Evolutionary conservation across 2,888 invertebrate genomes (phyloP), one percentile per base, ranked within the genome.

Genomic region (Trimorus sp.): DNA sequence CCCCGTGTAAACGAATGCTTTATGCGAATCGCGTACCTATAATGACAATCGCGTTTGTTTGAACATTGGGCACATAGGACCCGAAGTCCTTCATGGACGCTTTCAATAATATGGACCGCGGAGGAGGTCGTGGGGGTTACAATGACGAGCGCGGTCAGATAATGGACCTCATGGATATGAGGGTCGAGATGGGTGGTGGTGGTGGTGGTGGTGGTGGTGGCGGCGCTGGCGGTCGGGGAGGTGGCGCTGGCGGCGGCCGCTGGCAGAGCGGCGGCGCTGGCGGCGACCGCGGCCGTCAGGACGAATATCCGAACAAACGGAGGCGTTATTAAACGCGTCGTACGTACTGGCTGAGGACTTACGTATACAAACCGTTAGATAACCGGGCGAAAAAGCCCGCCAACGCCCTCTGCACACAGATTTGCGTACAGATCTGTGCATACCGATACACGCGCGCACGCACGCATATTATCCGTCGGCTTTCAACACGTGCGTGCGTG

Each of bases 291-390:
- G 69, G 69, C 14, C 68, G 68, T 45, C 56, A 54, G 91, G 94
- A 94, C 92, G 94, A 94, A 92, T 94, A 92, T 91, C 94, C 94
- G 88, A 94, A 93, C 92, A 94, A 94, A 92, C 93, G 94, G 86
- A 94, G 94, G 89, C 94, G 94, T 85, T 94, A 93, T 91, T 94
- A 93, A 73, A 45, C 40, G 53, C 38, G 14, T 71, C 54, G 65
- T 60, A 69, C 45, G 45, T 45, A 26, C 26, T 45, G 45, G 1
- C 1, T n/a, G 2, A 6, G 2, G 45, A 45, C 9, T 3, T n/a
- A 45, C n/a, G 45, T 12, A 45, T n/a, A 45, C 45, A 45, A 45
- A 45, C 26, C 26, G 26, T 45, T 45, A 45, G 1, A 45, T 45
- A 45, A 45, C n/a, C 45, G 26, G 26, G 26, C 26, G 26, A 1